Evolutionary conservation across 2,888 invertebrate species (phyloP).

Genomic region (Colostygia pectinataria): DNA sequence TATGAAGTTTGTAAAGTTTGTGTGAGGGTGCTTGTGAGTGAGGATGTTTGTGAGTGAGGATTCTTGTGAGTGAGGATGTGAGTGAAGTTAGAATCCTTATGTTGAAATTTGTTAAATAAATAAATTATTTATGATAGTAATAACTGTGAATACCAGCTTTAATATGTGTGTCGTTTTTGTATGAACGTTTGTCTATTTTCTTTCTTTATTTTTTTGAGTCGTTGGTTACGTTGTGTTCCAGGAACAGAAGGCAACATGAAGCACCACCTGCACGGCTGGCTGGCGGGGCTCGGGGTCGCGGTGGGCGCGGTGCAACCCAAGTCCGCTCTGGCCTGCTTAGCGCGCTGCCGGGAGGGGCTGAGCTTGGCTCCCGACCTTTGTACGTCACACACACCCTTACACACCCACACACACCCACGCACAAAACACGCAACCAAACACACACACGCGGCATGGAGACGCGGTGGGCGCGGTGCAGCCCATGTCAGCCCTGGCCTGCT

Average conservation of each 20-base stretch:
- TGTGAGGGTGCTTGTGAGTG: neutral
- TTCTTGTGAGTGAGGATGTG: too few relatives aligned
- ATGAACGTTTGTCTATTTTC: too few relatives aligned
- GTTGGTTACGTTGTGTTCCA: slow-evolving; percentile 35
- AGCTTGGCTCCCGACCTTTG: slow-evolving; percentile 82
- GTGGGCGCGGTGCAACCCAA: slow-evolving; percentile 89
- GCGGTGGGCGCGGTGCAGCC: slow-evolving; percentile 89
- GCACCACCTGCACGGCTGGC: slow-evolving; percentile 94
- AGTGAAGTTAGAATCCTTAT: too few relatives aligned
- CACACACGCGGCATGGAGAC: slow-evolving; percentile 92
- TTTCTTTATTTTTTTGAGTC: too few relatives aligned
- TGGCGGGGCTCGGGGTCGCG: slow-evolving; percentile 92
- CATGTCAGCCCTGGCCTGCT: slow-evolving; percentile 87
- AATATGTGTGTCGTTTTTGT: too few relatives aligned
- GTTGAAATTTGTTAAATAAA: too few relatives aligned
- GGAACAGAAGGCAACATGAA: slow-evolving; percentile 95
- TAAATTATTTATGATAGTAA: too few relatives aligned
- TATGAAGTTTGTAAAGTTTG: too few relatives aligned
- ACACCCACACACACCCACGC: too few relatives aligned
- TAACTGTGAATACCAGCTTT: too few relatives aligned
- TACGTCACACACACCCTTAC: slow-evolving; percentile 69
- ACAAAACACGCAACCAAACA: too few relatives aligned
- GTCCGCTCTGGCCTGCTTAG: slow-evolving; percentile 88
- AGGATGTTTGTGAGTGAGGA: neutral
- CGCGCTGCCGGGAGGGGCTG: slow-evolving; percentile 92